phyloP scores from a whole-genome alignment of 2,888 invertebrate species.

The Seira ritae region DNA sequence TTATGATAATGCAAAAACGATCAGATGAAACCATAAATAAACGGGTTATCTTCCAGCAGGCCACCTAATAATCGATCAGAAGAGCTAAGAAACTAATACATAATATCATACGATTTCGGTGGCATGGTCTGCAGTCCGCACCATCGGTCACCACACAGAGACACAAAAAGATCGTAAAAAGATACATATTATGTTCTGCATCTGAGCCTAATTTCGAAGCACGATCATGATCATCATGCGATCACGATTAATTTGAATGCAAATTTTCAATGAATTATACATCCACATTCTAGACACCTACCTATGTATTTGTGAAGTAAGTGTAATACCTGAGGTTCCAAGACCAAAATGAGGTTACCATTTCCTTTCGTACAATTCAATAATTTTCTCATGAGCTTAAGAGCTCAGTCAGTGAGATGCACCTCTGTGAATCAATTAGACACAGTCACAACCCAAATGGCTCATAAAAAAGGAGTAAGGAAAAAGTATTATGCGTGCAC shows the following conservation, averaged over 20 bases:
- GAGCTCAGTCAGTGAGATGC: conserved; percentile 3
- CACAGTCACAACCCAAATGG: conserved; percentile 13
- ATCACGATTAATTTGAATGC: not conserved
- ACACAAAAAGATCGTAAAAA: not conserved
- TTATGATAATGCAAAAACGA: not conserved
- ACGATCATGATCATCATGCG: not conserved
- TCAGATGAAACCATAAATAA: conserved; percentile 14
- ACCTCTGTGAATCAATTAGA: conserved; percentile 10
- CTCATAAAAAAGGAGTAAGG: conserved; percentile 4
- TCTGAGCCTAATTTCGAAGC: not conserved
- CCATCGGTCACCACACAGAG: not conserved
- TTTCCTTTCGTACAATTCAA: conserved; percentile 16
- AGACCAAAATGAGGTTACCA: conserved; percentile 8
- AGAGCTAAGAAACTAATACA: too few relatives aligned
- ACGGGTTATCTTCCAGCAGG: not conserved
- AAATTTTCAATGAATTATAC: not conserved
- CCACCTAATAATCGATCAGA: not conserved
- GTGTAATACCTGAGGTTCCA: not conserved
- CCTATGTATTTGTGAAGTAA: too few relatives aligned
- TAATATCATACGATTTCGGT: too few relatives aligned
- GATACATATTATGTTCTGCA: not conserved
- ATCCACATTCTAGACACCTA: not conserved
- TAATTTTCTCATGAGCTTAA: conserved; percentile 14
- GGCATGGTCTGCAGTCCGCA: too few relatives aligned
- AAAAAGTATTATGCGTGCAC: too few relatives aligned